Percentiles rank a stretch among this genome's conserved stretches.
Conservation (phyloP, 1,140 invertebrate species). For the Probaryconus sp. region DNA sequence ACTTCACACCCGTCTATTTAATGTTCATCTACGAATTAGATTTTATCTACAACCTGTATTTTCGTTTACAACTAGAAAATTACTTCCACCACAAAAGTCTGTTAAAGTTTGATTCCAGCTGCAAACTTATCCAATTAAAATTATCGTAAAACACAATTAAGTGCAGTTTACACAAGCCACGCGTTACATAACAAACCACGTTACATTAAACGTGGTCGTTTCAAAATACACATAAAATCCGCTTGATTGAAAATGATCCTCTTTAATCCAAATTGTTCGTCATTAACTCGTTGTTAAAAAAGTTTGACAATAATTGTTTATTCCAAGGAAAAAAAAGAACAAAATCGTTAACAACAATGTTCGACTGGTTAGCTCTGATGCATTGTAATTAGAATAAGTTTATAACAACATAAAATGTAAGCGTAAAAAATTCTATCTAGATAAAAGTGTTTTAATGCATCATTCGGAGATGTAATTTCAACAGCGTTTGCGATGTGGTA, state of each 20-base stretch:
- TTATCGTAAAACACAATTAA: constrained; percentile 25
- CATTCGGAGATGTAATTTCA: constrained; percentile 30
- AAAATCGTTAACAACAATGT: constrained; percentile 38
- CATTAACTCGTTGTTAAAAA: constrained; percentile 10
- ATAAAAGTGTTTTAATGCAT: constrained; percentile 38
- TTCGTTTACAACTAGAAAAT: too few species aligned
- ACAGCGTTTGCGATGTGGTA: constrained; percentile 9
- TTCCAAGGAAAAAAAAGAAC: neutral
- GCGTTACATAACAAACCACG: constrained; percentile 44
- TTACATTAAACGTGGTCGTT: neutral
- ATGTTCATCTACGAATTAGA: too few species aligned
- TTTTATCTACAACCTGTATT: too few species aligned
- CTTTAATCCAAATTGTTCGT: constrained; percentile 19
- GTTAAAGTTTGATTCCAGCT: too few species aligned
- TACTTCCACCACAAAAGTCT: too few species aligned
- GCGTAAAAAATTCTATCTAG: constrained; percentile 31
- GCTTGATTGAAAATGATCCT: constrained; percentile 50
- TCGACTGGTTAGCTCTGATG: constrained; percentile 22
- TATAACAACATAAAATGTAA: constrained; percentile 39
- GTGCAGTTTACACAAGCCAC: constrained; percentile 29
- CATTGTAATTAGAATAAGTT: constrained; percentile 44
- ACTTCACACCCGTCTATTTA: too few species aligned
- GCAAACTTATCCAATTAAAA: too few species aligned
- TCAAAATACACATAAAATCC: constrained; percentile 33
- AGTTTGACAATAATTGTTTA: constrained; percentile 3